Evolutionary conservation across 2,113 vertebrate genomes (phyloP).

Genomic region (Heptranchias perlo): DNA sequence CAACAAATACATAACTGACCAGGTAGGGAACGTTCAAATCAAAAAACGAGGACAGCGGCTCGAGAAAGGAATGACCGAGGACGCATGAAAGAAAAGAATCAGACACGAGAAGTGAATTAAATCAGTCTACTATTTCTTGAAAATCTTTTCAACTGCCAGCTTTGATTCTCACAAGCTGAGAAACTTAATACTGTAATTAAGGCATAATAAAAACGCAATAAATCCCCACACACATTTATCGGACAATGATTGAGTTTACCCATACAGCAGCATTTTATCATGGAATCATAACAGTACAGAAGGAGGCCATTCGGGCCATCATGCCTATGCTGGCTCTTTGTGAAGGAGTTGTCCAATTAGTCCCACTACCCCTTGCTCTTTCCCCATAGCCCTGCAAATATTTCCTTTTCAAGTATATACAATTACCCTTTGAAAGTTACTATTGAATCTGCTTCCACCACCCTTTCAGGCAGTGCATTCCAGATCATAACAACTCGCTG

Average conservation of each 20-base stretch:
- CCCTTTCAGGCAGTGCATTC: neutral
- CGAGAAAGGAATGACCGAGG: neutral
- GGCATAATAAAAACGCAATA: neutral
- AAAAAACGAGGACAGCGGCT: neutral
- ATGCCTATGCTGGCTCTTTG: neutral
- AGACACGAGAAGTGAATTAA: neutral
- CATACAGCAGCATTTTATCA: too few species aligned
- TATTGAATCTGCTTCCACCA: neutral
- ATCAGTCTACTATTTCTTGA: neutral
- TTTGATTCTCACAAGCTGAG: neutral
- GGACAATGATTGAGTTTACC: neutral
- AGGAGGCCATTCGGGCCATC: neutral
- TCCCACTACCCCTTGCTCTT: neutral
- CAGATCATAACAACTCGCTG: neutral
- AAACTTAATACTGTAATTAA: neutral
- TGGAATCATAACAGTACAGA: too few species aligned
- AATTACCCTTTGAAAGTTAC: neutral
- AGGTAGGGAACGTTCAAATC: neutral
- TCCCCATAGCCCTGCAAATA: too few species aligned
- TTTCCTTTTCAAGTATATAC: too few species aligned
- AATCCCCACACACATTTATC: neutral
- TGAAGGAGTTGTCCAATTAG: neutral
- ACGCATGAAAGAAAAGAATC: neutral
- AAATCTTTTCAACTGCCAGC: too few species aligned
- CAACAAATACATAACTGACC: neutral